Conservation (phyloP, 2,888 invertebrate species). For the Dione vanillae region DNA sequence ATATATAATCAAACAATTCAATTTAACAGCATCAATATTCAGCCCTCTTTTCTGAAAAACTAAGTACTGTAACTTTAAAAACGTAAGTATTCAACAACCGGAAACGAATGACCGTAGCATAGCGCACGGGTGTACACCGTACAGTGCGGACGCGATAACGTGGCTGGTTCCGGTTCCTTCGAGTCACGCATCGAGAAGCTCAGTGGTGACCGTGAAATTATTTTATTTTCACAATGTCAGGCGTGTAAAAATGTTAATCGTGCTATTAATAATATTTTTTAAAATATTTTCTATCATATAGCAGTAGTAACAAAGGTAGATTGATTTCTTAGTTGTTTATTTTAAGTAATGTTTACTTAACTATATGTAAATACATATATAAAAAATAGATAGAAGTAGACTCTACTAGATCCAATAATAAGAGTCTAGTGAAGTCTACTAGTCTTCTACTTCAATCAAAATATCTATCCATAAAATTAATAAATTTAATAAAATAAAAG, state of each 20-base stretch:
- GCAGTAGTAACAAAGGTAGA: neutral
- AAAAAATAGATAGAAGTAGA: no score
- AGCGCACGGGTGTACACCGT: conserved; percentile 29
- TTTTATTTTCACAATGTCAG: conserved; percentile 20
- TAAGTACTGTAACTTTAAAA: neutral
- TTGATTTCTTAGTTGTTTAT: no score
- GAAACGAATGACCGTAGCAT: conserved; percentile 29
- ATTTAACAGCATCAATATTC: neutral
- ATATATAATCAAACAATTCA: neutral
- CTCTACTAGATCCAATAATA: no score
- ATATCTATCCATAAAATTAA: no score
- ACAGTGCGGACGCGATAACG: conserved; percentile 45
- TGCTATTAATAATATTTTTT: neutral
- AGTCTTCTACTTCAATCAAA: no score
- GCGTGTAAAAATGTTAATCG: neutral
- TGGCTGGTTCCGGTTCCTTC: conserved; percentile 66
- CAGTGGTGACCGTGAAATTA: conserved; percentile 45
- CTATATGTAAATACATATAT: no score
- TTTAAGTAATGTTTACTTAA: no score
- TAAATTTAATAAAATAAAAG: no score
- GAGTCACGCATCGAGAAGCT: conserved; percentile 69
- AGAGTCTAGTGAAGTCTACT: no score
- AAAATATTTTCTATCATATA: no score
- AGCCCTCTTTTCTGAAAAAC: conserved; percentile 1
- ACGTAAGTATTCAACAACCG: conserved; percentile 38